phyloP scores from a whole-genome alignment of 2,888 invertebrate genomes.

The Gymnosoma rotundatum region DNA sequence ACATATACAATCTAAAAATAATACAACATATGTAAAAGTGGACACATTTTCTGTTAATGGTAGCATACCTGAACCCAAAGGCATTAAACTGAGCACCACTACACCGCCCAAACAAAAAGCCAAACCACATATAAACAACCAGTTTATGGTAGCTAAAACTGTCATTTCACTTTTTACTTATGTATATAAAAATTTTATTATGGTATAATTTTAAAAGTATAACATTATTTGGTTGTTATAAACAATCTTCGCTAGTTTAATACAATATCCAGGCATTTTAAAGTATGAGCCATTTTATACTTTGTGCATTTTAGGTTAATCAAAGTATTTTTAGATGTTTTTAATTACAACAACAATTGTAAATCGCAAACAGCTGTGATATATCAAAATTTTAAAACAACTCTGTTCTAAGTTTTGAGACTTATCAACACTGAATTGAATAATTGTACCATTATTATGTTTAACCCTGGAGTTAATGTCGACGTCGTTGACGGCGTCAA shows the following conservation, averaged over 20 bases:
- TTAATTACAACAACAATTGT: conserved; percentile 3
- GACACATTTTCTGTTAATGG: neutral
- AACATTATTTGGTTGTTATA: conserved; percentile 36
- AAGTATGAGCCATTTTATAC: conserved; percentile 49
- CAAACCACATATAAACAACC: conserved; percentile 79
- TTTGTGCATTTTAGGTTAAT: conserved; percentile 59
- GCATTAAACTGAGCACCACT: conserved; percentile 78
- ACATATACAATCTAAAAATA: conserved; percentile 76
- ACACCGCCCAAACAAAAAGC: conserved; percentile 78
- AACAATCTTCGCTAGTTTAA: conserved; percentile 29
- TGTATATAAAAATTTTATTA: neutral
- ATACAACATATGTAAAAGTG: neutral
- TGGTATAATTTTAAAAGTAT: conserved; percentile 8
- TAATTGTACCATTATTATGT: no score
- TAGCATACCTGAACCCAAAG: conserved; percentile 77
- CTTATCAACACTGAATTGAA: neutral
- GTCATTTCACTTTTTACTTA: conserved; percentile 72
- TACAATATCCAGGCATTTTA: neutral
- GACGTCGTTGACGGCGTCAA: no score
- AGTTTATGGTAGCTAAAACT: conserved; percentile 76
- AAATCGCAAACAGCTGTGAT: conserved; percentile 33
- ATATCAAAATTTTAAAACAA: neutral
- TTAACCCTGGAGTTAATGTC: no score
- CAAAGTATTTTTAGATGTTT: conserved; percentile 45
- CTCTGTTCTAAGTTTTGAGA: conserved; percentile 3